phyloP scores from a whole-genome alignment of 2,888 invertebrate genomes.

The Euplexia lucipara region DNA sequence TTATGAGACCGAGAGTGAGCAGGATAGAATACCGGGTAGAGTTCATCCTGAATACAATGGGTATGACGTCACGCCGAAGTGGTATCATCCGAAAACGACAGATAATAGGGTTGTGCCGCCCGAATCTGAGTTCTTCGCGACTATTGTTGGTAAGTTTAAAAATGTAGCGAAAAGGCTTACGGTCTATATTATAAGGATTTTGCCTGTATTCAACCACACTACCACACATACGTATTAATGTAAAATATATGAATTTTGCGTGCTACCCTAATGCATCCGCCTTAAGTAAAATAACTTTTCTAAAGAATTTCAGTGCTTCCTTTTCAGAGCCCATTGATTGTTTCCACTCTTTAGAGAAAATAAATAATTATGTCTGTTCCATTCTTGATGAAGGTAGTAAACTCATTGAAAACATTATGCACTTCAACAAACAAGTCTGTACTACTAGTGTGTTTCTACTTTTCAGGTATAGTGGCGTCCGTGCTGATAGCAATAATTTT shows the following conservation, averaged over 20 bases:
- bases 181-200: neutral
- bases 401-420: too few relatives aligned
- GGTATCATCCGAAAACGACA: slow-evolving; percentile 87
- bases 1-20: slow-evolving; percentile 78
- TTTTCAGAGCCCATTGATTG: too few relatives aligned
- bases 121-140: slow-evolving; percentile 87
- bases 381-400: too few relatives aligned
- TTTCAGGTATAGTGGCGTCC: slow-evolving; percentile 95
- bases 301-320: too few relatives aligned
- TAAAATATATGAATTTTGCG: too few relatives aligned
- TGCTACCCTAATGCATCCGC: too few relatives aligned
- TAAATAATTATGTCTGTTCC: too few relatives aligned
- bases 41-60: slow-evolving; percentile 85
- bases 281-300: too few relatives aligned
- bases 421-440: too few relatives aligned
- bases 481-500: slow-evolving; percentile 97
- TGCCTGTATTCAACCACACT: too few relatives aligned
- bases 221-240: too few relatives aligned
- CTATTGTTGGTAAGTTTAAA: slow-evolving; percentile 84
- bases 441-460: neutral
- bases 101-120: slow-evolving; percentile 87
- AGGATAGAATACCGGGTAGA: slow-evolving; percentile 75
- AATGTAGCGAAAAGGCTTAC: neutral
- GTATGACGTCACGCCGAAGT: slow-evolving; percentile 86
- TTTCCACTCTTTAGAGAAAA: too few relatives aligned